Base-by-base conservation (phyloP, 53 echinoderm and acorn worm genomes). In the Arbacia lixula region DNA sequence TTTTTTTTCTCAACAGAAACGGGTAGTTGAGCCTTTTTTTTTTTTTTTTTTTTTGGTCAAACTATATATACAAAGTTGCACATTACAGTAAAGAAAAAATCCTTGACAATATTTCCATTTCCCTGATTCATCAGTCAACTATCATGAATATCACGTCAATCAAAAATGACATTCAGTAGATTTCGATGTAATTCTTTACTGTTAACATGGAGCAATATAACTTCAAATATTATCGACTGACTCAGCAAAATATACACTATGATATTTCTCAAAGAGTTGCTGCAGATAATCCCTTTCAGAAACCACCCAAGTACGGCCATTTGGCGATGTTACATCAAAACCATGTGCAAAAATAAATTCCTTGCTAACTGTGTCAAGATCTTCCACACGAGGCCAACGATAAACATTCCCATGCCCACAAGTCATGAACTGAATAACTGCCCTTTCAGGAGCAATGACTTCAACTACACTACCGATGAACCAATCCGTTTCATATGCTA, bases 401-500 rank as follows among this genome's bases (percentile, higher is more conserved):
- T 76, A 79, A 6, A 39, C 32, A 42, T 76, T 63, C 38, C 54
- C 42, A 77, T 64, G 87, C 10, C 87, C 77, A 22, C 36, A 75
- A 50, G 58, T 65, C 14, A 87, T n/a, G 50, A 87, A 76, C 66
- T 87, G 87, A 27, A 87, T 35, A 25, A 63, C 39, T 10, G 87
- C 87, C 35, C 6, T 28, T 16, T 87, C 79, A 6, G 76, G 20
- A n/a, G 76, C 49, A 12, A 35, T 11, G 2, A 87, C 66, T 5
- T 79, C 49, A 4, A 65, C 51, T 2, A 87, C 79, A 79, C 61
- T 87, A 19, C 79, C 79, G n/a, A 87, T 39, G 66, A 87, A 87
- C 76, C 77, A 87, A 32, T 87, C 86, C 5, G 33, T 77, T 77
- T 87, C 87, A 66, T 87, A 87, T 0, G 87, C 79, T n/a, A 87